Evolutionary conservation across 2,888 invertebrate genomes (phyloP).

Genomic region (Sturmia bella): DNA sequence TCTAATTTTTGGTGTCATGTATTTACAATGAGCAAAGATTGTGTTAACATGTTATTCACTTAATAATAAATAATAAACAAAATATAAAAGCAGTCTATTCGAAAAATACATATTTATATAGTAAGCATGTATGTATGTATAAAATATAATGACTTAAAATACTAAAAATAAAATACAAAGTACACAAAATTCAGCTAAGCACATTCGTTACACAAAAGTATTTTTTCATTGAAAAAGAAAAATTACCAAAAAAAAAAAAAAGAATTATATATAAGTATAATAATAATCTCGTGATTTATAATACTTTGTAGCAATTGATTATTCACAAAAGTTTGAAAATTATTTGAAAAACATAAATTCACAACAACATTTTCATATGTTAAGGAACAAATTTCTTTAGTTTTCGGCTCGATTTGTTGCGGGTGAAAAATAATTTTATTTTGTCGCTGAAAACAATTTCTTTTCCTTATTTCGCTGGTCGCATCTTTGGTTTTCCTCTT

Average conservation of each 20-base stretch:
- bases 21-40: constrained; percentile 42
- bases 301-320: constrained; percentile 54
- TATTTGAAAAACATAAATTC: constrained; percentile 42
- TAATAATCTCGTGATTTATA: constrained; percentile 56
- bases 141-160: constrained; percentile 22
- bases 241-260: neutral
- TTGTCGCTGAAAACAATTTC: neutral
- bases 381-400: constrained; percentile 58
- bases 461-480: neutral
- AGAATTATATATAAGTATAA: no score
- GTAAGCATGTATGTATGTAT: neutral
- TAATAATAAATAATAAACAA: constrained; percentile 38
- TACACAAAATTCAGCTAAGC: constrained; percentile 47
- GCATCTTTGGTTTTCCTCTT: constrained; percentile 55
- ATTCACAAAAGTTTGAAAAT: constrained; percentile 47
- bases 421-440: neutral
- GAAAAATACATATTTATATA: neutral
- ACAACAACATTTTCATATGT: constrained; percentile 48
- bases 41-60: constrained; percentile 1
- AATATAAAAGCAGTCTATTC: constrained; percentile 52
- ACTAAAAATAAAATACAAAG: constrained; percentile 38
- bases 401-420: constrained; percentile 29
- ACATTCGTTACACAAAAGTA: constrained; percentile 20
- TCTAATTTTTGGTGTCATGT: constrained; percentile 56
- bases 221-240: constrained; percentile 16